phyloP scores from a whole-genome alignment of 2,888 invertebrate genomes.

The Megastigmus dorsalis region DNA sequence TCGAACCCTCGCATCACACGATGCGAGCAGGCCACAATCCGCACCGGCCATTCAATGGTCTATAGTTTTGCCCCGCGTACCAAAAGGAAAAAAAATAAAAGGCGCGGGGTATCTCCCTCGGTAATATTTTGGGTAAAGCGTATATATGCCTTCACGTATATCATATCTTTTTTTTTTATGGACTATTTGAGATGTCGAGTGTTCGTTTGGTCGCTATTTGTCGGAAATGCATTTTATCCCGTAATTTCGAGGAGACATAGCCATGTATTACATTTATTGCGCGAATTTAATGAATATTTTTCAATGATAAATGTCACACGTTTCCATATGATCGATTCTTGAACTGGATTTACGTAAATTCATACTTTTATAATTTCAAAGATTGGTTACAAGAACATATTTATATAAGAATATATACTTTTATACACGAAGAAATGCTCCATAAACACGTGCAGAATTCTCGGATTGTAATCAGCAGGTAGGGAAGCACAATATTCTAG shows the following conservation, averaged over 20 bases:
- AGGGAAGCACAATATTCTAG: not conserved
- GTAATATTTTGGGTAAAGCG: constrained; percentile 24
- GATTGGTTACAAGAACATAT: too few relatives aligned
- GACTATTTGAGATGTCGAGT: not conserved
- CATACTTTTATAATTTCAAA: too few relatives aligned
- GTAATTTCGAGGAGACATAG: too few relatives aligned
- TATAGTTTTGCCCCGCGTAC: not conserved
- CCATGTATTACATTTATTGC: too few relatives aligned
- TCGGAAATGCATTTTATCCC: not conserved
- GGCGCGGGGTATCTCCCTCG: constrained; percentile 25
- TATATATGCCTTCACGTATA: not conserved
- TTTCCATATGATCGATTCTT: too few relatives aligned
- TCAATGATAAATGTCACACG: too few relatives aligned
- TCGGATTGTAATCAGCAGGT: constrained; percentile 1
- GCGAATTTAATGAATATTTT: too few relatives aligned
- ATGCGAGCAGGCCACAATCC: not conserved
- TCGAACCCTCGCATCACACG: constrained; percentile 40
- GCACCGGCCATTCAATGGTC: constrained; percentile 46
- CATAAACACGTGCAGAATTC: too few relatives aligned
- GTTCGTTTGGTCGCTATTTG: not conserved
- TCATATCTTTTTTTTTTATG: constrained; percentile 34
- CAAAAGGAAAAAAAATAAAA: too few relatives aligned
- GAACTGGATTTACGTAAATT: too few relatives aligned
- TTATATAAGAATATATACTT: too few relatives aligned
- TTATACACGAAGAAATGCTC: too few relatives aligned